Evolutionary conservation across 2,113 vertebrate species (phyloP).

Genomic region (Copsychus sechellarum): DNA sequence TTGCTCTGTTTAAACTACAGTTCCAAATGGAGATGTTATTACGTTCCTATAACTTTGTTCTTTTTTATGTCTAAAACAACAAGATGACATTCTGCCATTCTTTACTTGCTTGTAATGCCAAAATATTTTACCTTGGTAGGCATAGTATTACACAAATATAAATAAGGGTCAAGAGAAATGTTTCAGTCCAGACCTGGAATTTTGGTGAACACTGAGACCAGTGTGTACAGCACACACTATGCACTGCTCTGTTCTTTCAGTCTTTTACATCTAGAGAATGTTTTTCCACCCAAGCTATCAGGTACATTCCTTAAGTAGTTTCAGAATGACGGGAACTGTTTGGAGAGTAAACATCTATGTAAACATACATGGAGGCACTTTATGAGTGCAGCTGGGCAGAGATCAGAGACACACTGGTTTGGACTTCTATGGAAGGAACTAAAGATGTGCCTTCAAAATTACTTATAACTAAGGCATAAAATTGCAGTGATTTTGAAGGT

Average conservation of each 20-base stretch:
- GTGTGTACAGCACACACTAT: neutral
- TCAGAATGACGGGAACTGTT: slow-evolving; percentile 20
- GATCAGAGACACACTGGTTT: neutral
- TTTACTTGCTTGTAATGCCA: neutral
- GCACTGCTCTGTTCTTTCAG: neutral
- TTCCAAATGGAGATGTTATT: neutral
- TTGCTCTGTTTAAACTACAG: neutral
- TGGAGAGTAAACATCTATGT: slow-evolving; percentile 51
- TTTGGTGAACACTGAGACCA: neutral
- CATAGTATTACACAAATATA: neutral
- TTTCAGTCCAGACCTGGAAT: neutral
- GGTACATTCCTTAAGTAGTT: slow-evolving; percentile 41
- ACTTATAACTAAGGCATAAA: neutral
- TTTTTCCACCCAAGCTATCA: slow-evolving; percentile 6
- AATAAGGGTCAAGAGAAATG: neutral
- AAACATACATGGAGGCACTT: slow-evolving; percentile 11
- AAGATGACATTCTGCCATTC: neutral
- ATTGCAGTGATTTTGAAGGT: neutral
- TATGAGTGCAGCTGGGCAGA: neutral
- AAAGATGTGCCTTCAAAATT: neutral
- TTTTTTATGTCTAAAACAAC: neutral
- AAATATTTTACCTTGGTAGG: neutral
- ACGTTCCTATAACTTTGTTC: neutral
- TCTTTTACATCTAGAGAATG: neutral
- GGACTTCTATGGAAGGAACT: neutral